Base-by-base conservation (phyloP, 2,113 vertebrate species). In the Hiodon tergisus region DNA sequence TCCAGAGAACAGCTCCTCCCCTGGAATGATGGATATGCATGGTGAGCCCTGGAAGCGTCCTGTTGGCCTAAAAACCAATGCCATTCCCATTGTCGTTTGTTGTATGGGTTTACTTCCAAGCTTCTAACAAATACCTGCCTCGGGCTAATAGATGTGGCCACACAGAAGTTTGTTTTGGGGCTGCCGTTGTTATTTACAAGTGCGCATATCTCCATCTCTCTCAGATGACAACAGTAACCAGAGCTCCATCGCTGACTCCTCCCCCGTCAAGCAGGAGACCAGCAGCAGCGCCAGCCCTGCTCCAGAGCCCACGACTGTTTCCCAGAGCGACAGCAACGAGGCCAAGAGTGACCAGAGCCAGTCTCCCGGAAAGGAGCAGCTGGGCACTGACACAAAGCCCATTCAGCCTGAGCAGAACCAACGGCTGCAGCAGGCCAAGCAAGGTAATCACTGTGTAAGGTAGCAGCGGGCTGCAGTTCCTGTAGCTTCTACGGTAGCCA, bases 11-110 rank as follows among this genome's bases (percentile, higher is more conserved):
- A 98, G 96, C 85, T 98, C 96, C 4, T 98, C 96, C 69, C 96
- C 96, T 0, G 96, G 96, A 77, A 98, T 98, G 96, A 96, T 98
- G 94, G 96, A 98, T 87, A 95, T 98, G 93, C 94, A 98, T 2
- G 96, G 96, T 98, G 81, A 85, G 94, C 81, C 79, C 74, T 31
- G 31, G 31, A 31, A 31, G 31, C 31, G 31, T 31, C 31, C 31
- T 31, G 31, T 31, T 2, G 31, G 31, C 31, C 31, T 31, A 31
- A 31, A 31, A 31, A 31, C 31, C 31, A 31, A 31, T 31, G 31
- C 31, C 31, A 31, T 31, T 31, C 31, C 31, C 31, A 31, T 31
- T 31, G 66, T 52, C 14, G 52, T 16, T 68, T 68, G 48, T 51
- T 13, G 66, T n/a, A 3, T 68, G 10, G 13, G 31, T 31, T 31